Evolutionary conservation across 2,888 invertebrate species (phyloP).

Genomic region (Agrotis ipsilon): DNA sequence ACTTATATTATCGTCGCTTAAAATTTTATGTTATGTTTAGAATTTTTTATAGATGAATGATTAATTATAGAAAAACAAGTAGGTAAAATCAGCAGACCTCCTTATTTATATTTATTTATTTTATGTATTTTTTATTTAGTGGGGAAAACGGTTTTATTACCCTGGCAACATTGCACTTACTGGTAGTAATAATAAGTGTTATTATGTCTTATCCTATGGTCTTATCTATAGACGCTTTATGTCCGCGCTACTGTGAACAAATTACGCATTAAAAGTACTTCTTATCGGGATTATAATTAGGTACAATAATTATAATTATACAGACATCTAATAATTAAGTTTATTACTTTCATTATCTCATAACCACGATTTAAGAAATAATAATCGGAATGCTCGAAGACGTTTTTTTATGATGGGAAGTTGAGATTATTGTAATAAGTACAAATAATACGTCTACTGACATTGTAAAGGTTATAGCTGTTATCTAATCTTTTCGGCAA

Average conservation of each 20-base stretch:
- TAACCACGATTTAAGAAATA: background rate
- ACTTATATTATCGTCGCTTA: too few species aligned
- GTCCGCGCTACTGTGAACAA: constrained; percentile 19
- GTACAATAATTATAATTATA: constrained; percentile 20
- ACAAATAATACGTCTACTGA: background rate
- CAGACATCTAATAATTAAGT: constrained; percentile 10
- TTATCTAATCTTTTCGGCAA: background rate
- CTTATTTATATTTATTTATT: background rate
- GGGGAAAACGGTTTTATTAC: background rate
- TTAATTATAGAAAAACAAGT: too few species aligned
- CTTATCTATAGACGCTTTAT: background rate
- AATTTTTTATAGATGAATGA: too few species aligned
- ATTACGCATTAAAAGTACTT: constrained; percentile 14
- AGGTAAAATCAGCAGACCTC: too few species aligned
- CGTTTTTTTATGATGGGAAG: background rate
- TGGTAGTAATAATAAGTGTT: constrained; percentile 1
- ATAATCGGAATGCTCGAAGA: constrained; percentile 6
- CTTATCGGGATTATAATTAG: constrained; percentile 17
- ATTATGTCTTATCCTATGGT: constrained; percentile 32
- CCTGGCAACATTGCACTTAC: constrained; percentile 9
- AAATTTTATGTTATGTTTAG: too few species aligned
- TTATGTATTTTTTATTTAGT: background rate
- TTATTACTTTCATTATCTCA: background rate
- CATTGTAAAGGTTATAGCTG: too few species aligned
- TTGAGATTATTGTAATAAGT: background rate